Evolutionary conservation across 2,888 invertebrate genomes (phyloP), one percentile per base, ranked within the genome.

Genomic region (Crocallis elinguaria): DNA sequence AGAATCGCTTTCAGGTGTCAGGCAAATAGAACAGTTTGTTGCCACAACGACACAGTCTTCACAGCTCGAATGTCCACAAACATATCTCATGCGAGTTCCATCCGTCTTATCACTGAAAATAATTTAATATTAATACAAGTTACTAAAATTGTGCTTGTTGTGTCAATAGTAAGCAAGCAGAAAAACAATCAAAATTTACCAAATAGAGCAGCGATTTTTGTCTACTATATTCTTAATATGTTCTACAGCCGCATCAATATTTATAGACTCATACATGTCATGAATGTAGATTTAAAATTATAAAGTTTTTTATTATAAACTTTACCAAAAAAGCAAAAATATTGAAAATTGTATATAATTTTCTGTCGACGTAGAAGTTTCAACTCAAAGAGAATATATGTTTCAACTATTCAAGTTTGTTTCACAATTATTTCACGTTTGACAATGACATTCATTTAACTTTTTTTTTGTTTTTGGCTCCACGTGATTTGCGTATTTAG

Each of bases 11-110:
- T 77, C 67, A 50, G 79, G 67, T 50, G 77, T 74, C 16, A 75
- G 52, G 50, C 88, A 90, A 37, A 74, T 60, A 25, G 71, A 63
- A 62, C 89, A 90, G 27, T 67, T 68, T 39, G 66, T 68, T 16
- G 68, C 63, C 45, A 55, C 52, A 21, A 55, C 57, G 41, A 73
- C 69, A 68, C 90, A 90, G 21, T 73, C 62, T n/a, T 71, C 64
- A 71, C 90, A 90, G 45, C 72, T 66, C 13, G 71, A 66, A 58
- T 88, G 88, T n/a, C 89, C 88, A 67, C 89, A 89, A 4, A 64
- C 44, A 57, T 78, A 86, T 66, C 85, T 79, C 49, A 75, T 27
- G 16, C 79, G 79, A 12, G 48, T 49, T 21, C 79, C 79, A 57
- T 63, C 67, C n/a, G 68, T 54, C 51, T 76, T 81, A 60, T 86